Base-by-base conservation (phyloP, 2,888 invertebrate genomes). In the Cryptocephalus primarius region DNA sequence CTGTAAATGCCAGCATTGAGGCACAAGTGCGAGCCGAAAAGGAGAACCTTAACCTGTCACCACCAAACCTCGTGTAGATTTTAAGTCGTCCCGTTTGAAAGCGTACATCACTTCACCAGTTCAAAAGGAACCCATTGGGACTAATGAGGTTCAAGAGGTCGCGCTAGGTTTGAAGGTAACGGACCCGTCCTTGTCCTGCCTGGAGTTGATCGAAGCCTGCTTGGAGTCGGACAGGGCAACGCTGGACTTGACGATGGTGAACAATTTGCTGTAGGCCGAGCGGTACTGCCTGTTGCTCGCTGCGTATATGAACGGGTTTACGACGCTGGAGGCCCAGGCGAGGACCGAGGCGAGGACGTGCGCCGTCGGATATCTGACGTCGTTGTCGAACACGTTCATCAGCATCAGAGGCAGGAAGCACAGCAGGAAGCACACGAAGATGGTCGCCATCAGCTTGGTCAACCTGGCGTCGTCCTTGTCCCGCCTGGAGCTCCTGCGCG, bases 221-320 rank as follows among this genome's bases (percentile, higher is more conserved):
- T 57, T 60, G 1, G 65, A 65, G 47, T 64, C 63, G 2, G 62
- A 61, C 48, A 65, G 60, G 8, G 54, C 60, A 33, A 66, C 62
- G 48, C 65, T 67, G 8, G 64, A 61, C 52, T 62, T 67, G 22
- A 69, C 60, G 39, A 64, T 58, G 45, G 60, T 72, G 9, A 79
- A 67, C 14, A 79, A 63, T 57, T 78, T 77, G 3, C 72, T 73
- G 59, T 79, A 80, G 1, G 79, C 80, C 1, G 77, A 75, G 50
- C 78, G 62, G 64, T 92, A 92, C 60, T 89, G 87, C 53, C 87
- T 77, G 67, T 91, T 92, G 56, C 89, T 89, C 8, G 85, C 87
- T 4, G 91, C 91, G 70, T 93, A 93, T 54, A 92, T 89, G 51
- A 92, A 77, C 0, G 92, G 92, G 70, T 93, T 93, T 55, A 91